These are phyloP conservation scores for Argentina silus DNA, from an alignment of 2,797 vertebrate species.

Conservation along the genomic window DNA sequence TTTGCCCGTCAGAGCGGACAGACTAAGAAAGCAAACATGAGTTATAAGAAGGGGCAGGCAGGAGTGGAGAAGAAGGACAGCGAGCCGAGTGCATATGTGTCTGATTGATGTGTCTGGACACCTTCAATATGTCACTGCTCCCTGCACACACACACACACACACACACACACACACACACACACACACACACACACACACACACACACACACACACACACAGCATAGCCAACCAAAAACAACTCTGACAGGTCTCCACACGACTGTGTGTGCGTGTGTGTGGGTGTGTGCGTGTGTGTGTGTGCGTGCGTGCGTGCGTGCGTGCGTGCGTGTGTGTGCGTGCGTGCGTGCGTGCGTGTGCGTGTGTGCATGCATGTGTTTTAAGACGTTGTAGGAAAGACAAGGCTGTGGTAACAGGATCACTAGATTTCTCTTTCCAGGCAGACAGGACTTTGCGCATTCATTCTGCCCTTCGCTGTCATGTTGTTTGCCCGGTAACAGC, in stretches of 20 bases:
- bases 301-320: slow-evolving; percentile 11
- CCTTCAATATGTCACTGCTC: slow-evolving; percentile 42
- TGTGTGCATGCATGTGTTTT: neutral
- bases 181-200: neutral
- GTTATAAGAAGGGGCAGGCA: slow-evolving; percentile 25
- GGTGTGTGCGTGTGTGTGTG: slow-evolving; percentile 15
- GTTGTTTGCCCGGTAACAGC: slow-evolving; percentile 46
- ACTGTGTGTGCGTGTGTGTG: slow-evolving; percentile 9
- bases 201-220: neutral
- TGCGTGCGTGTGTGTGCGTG: slow-evolving; percentile 23
- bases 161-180: neutral
- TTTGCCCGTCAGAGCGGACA: neutral
- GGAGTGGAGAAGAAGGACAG: slow-evolving; percentile 22
- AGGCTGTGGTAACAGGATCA: too few species aligned
- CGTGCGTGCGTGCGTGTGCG: neutral
- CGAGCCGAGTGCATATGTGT: slow-evolving; percentile 30
- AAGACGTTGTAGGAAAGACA: too few species aligned
- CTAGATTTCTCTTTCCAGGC: slow-evolving; percentile 21
- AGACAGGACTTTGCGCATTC: slow-evolving; percentile 45
- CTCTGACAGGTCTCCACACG: slow-evolving; percentile 26
- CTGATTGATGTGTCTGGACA: slow-evolving; percentile 55
- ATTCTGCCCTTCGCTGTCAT: slow-evolving; percentile 59
- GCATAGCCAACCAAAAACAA: neutral
- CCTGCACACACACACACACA: neutral
- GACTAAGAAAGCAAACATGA: slow-evolving; percentile 7